phyloP scores from a whole-genome alignment of 1,140 invertebrate genomes.

The Leucophenga varia region DNA sequence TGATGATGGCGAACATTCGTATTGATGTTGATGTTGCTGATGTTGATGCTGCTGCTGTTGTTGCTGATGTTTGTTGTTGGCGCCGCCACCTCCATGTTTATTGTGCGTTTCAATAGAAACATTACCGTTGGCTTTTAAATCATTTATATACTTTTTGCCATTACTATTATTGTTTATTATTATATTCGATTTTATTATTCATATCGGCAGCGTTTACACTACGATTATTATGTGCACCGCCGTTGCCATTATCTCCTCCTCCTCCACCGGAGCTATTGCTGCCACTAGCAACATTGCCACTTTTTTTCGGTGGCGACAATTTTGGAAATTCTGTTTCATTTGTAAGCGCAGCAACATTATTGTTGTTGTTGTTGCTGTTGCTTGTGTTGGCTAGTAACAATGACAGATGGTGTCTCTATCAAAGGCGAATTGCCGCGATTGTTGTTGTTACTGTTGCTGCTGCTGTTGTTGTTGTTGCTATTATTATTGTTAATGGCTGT shows the following conservation, averaged over 20 bases:
- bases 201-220: conserved; percentile 8
- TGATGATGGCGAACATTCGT: conserved; percentile 18
- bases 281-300: conserved; percentile 30
- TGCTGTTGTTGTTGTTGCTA: conserved; percentile 19
- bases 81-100: conserved; percentile 7
- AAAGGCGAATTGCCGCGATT: conserved; percentile 55
- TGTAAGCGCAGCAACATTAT: conserved; percentile 39
- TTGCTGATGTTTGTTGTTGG: conserved; percentile 16
- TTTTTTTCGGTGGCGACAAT: conserved; percentile 51
- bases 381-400: conserved; percentile 54
- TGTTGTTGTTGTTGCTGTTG: conserved; percentile 36
- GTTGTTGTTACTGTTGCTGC: conserved; percentile 32
- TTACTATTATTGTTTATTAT: conserved; percentile 22
- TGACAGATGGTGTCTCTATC: conserved; percentile 54
- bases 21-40: conserved; percentile 16
- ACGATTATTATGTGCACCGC: conserved; percentile 41
- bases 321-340: conserved; percentile 55
- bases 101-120: conserved; percentile 29
- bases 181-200: conserved; percentile 6
- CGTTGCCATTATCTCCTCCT: conserved; percentile 34
- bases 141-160: conserved; percentile 38
- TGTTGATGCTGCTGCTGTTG: conserved; percentile 17
- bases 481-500: conserved; percentile 4
- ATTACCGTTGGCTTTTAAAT: conserved; percentile 35
- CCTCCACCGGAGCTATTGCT: conserved; percentile 26